Evolutionary conservation across 2,797 vertebrate species (phyloP).

Genomic region (Novumbra hubbsi): DNA sequence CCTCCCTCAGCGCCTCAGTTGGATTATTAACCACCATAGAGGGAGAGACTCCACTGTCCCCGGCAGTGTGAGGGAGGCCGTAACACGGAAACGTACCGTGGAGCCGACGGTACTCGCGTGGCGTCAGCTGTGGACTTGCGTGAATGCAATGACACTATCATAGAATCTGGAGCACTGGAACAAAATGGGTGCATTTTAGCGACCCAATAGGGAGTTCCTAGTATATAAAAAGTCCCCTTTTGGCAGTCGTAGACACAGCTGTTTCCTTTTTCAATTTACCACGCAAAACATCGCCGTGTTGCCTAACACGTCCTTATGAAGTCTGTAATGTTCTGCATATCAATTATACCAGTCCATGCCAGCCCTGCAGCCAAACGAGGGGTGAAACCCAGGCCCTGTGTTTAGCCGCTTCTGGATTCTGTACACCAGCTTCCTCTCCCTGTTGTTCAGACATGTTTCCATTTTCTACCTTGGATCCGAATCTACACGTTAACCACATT

Average conservation of each 20-base stretch:
- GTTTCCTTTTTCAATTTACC: constrained; percentile 49
- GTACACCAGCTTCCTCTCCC: constrained; percentile 50
- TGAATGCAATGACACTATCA: not conserved
- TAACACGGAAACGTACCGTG: not conserved
- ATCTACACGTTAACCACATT: constrained; percentile 64
- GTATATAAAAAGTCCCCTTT: not conserved
- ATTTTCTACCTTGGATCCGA: constrained; percentile 59
- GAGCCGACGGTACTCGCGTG: not conserved
- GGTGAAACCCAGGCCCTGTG: constrained; percentile 44
- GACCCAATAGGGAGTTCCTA: too few species aligned
- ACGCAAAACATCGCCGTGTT: constrained; percentile 56
- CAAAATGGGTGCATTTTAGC: too few species aligned
- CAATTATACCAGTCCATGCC: constrained; percentile 52
- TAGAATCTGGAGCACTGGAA: too few species aligned
- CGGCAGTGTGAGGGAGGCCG: too few species aligned
- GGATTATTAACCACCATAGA: not conserved
- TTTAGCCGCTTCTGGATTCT: constrained; percentile 32
- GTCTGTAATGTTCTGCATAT: constrained; percentile 50
- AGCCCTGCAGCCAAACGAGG: constrained; percentile 53
- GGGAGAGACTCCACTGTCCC: not conserved
- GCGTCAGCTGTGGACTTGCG: not conserved
- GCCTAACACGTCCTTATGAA: constrained; percentile 51
- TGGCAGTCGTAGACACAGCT: constrained; percentile 36
- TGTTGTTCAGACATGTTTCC: constrained; percentile 74
- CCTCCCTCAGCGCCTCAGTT: not conserved